phyloP scores from a whole-genome alignment of 2,797 vertebrate species.

The Pangasius krempfi region DNA sequence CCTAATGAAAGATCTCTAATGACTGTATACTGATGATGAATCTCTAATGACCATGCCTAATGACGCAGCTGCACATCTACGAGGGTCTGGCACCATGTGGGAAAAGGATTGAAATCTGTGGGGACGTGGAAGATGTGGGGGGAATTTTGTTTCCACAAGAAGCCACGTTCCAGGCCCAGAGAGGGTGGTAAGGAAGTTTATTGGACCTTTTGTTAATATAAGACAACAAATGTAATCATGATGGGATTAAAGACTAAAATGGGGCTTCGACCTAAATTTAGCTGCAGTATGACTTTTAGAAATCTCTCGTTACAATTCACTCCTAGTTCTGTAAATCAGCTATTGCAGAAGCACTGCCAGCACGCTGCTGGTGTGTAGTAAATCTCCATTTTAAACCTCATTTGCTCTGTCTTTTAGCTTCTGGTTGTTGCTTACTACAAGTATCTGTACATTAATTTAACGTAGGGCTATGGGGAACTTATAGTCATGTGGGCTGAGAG shows the following conservation, averaged over 20 bases:
- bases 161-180: constrained; percentile 76
- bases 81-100: constrained; percentile 69
- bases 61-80: constrained; percentile 81
- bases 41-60: constrained; percentile 58
- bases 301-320: not conserved
- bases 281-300: constrained; percentile 6
- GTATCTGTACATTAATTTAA: constrained; percentile 6
- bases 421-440: constrained; percentile 7
- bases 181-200: constrained; percentile 82
- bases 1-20: constrained; percentile 36
- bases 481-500: not conserved
- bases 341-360: not conserved
- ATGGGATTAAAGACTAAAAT: not conserved
- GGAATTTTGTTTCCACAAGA: constrained; percentile 73
- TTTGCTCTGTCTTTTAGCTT: constrained; percentile 8
- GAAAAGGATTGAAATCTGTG: constrained; percentile 75
- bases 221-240: constrained; percentile 14
- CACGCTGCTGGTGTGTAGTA: not conserved
- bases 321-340: not conserved
- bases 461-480: too few species aligned
- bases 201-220: constrained; percentile 3
- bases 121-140: constrained; percentile 73
- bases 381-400: constrained; percentile 24
- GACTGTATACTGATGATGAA: constrained; percentile 27
- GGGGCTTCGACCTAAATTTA: not conserved